Percentiles rank a stretch among this genome's conserved stretches.
These are phyloP conservation scores for Lasioglossum vierecki DNA, from an alignment of 2,888 invertebrate species.

Conservation along the genomic window DNA sequence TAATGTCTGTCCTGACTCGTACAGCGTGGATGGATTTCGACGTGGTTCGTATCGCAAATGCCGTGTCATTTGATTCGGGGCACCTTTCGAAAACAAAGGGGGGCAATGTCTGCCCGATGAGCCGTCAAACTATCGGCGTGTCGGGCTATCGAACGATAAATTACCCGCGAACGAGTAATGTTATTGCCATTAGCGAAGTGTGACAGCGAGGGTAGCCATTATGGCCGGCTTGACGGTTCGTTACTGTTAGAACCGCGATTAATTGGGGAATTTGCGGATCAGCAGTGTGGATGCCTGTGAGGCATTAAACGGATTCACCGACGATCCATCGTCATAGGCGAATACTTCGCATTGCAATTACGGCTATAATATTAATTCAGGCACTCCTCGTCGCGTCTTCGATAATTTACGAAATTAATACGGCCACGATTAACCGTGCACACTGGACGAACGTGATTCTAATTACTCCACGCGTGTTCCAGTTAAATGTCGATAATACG, in stretches of 20 bases:
- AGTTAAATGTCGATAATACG: neutral
- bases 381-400: slow-evolving; percentile 4
- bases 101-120: neutral
- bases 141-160: slow-evolving; percentile 20
- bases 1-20: neutral
- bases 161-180: slow-evolving; percentile 47
- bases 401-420: slow-evolving; percentile 24
- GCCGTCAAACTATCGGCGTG: neutral
- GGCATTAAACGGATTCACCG: slow-evolving; percentile 46
- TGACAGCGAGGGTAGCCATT: slow-evolving; percentile 53
- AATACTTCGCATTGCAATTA: slow-evolving; percentile 46
- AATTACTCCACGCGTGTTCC: slow-evolving; percentile 14
- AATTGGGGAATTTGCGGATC: slow-evolving; percentile 64
- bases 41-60: neutral
- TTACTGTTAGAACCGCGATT: slow-evolving; percentile 57
- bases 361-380: slow-evolving; percentile 42
- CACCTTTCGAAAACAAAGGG: neutral
- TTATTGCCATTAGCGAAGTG: slow-evolving; percentile 57
- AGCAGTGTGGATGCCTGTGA: slow-evolving; percentile 43
- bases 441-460: neutral
- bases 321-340: slow-evolving; percentile 37
- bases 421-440: neutral
- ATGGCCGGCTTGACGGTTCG: slow-evolving; percentile 43
- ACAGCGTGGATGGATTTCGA: neutral
- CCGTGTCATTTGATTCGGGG: neutral